Evolutionary conservation across 2,113 vertebrate genomes (phyloP).

Genomic region (Chloroceryle aenea): DNA sequence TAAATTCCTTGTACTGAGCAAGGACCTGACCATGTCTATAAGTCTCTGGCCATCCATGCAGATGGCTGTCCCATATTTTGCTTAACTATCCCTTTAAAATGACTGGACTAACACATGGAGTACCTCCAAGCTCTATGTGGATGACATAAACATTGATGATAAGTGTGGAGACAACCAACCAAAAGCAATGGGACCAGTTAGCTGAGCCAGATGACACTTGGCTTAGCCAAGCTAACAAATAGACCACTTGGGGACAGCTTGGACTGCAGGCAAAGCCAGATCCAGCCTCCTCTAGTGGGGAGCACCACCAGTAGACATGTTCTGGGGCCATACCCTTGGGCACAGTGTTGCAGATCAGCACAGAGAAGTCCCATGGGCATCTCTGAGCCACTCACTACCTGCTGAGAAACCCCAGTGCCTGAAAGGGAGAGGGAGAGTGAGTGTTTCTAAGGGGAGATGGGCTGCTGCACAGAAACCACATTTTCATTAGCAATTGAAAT

Average conservation of each 20-base stretch:
- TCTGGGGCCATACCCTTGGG: neutral
- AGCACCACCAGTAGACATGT: neutral
- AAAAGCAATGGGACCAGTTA: neutral
- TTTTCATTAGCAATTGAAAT: constrained; percentile 10
- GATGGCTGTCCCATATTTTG: neutral
- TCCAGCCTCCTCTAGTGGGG: neutral
- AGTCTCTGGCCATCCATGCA: neutral
- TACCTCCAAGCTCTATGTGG: neutral
- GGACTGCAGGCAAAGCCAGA: neutral
- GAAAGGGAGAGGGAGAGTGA: neutral
- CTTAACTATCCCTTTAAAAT: neutral
- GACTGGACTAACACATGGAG: neutral
- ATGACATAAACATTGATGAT: neutral
- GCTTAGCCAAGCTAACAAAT: neutral
- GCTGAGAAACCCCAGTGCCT: neutral
- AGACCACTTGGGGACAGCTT: neutral
- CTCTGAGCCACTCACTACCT: neutral
- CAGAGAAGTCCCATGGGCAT: neutral
- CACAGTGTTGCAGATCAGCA: neutral
- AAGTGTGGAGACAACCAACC: neutral
- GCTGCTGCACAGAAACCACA: neutral
- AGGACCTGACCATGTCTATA: neutral
- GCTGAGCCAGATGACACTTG: neutral
- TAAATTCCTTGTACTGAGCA: neutral
- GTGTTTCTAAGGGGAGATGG: neutral